Base-by-base conservation (phyloP, 2,888 invertebrate genomes). In the Antheraea yamamai region DNA sequence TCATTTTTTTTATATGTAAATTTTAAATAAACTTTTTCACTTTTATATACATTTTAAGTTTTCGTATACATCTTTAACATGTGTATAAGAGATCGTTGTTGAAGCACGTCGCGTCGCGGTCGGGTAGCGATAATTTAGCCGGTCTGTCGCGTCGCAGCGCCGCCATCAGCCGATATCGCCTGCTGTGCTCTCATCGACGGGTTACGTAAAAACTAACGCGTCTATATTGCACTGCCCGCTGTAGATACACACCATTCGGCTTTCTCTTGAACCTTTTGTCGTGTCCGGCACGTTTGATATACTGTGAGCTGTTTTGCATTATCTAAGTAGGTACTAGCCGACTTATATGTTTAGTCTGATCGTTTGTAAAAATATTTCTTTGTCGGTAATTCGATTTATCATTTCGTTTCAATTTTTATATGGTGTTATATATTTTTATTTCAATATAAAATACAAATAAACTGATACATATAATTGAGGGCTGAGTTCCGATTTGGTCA, bases 181-280 rank as follows among this genome's bases (percentile, higher is more conserved):
- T 79, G 81, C 80, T 80, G 83, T 75, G 79, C 79, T 77, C 80
- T 77, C 80, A 78, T 76, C 80, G 75, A 77, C 74, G 75, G 10
- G 83, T 87, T 87, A 89, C 86, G 87, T 87, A 88, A 90, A 87
- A 87, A 87, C 86, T 82, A 83, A 79, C 83, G 82, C 80, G 83
- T 79, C 80, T 81, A 79, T 81, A 82, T 82, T 85, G 85, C 87
- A 85, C 83, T 20, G 39, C 70, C 39, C 20, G 39, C 39, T 39
- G n/a, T 70, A 70, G 70, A 70, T 70, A 70, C 30, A 30, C 61
- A 66, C 26, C n/a, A 70, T 39, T 35, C 39, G 70, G 70, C 70
- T 70, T 70, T 70, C 70, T 39, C 70, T 70, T 39, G 70, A 70
- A 70, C 70, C 70, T 74, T 72, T 61, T 68, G 39, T 23, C 64